phyloP scores from a whole-genome alignment of 2,888 invertebrate genomes.

The Epinotia ramella region DNA sequence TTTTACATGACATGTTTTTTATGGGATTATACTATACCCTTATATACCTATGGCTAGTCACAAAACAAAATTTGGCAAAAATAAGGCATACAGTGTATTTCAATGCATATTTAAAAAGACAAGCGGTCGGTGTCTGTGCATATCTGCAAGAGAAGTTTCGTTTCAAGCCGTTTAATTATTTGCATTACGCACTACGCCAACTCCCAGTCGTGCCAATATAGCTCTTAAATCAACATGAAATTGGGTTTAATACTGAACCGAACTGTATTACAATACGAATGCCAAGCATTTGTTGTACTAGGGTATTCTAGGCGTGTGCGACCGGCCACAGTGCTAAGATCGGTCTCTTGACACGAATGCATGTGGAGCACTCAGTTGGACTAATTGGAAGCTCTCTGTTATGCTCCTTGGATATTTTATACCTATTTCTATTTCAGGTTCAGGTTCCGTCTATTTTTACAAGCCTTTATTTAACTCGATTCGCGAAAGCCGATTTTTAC shows the following conservation, averaged over 20 bases:
- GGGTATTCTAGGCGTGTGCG: constrained; percentile 21
- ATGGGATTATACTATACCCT: too few relatives aligned
- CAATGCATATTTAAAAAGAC: constrained; percentile 29
- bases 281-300: constrained; percentile 30
- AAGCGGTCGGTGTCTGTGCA: constrained; percentile 8
- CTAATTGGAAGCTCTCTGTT: constrained; percentile 50
- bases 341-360: constrained; percentile 41
- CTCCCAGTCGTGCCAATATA: constrained; percentile 2
- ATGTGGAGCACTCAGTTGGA: constrained; percentile 46
- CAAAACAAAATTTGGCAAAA: too few relatives aligned
- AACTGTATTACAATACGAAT: constrained; percentile 4
- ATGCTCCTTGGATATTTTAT: constrained; percentile 24
- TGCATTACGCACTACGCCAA: constrained; percentile 22
- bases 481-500: not conserved
- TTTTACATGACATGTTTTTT: too few relatives aligned
- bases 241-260: not conserved
- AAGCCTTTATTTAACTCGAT: not conserved
- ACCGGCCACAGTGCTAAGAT: constrained; percentile 35
- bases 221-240: not conserved
- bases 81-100: not conserved
- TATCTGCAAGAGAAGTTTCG: constrained; percentile 19
- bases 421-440: constrained; percentile 2
- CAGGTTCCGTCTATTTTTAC: not conserved
- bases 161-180: constrained; percentile 29
- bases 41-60: too few relatives aligned